Evolutionary conservation across 92 coral and sea anemone species (phyloP), one percentile per base, ranked within the genome.

Genomic region (Palythoa grandis): DNA sequence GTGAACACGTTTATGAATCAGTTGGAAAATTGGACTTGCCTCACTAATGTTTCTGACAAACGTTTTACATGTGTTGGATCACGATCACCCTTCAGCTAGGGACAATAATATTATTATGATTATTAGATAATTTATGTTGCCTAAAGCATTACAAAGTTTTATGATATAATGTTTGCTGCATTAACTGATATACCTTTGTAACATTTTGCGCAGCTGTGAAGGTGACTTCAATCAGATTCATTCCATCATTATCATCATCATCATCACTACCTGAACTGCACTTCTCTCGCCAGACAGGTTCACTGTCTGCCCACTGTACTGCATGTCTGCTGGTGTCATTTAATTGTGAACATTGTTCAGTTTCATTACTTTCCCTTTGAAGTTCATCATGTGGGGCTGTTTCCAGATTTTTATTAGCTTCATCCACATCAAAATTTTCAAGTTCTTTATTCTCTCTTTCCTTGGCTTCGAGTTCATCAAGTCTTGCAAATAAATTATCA

Each of bases 371-470:
- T 12, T 40, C 14, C 14, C 11, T 15, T 43, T 65, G 74, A 16
- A 17, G 19, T 11, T 43, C 38, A 60, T 65, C 74, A 24, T 43
- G 22, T 39, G 43, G 52, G 17, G 23, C 56, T 38, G 12, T 3
- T 61, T 50, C 77, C 10, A 2, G 75, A 5, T 56, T 35, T 16
- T 77, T 61, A 47, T 52, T 67, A 75, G 7, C 14, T 73, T 16
- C 57, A 13, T 50, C 69, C 13, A 43, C 12, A 13, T 7, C 29
- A n/a, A 52, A 70, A 40, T 82, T 76, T 67, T 90, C 88, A 13
- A 96, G 90, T 90, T 96, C 97, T 29, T 90, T 90, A 75, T 92
- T 95, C 53, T 52, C 82, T 78, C 57, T 57, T 78, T 96, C 99
- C 56, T 58, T 70, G 38, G 83, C 82, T 76, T 95, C 98, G 2